Conservation (phyloP, 23 tunicate species). For the Clavelina lepadiformis region DNA sequence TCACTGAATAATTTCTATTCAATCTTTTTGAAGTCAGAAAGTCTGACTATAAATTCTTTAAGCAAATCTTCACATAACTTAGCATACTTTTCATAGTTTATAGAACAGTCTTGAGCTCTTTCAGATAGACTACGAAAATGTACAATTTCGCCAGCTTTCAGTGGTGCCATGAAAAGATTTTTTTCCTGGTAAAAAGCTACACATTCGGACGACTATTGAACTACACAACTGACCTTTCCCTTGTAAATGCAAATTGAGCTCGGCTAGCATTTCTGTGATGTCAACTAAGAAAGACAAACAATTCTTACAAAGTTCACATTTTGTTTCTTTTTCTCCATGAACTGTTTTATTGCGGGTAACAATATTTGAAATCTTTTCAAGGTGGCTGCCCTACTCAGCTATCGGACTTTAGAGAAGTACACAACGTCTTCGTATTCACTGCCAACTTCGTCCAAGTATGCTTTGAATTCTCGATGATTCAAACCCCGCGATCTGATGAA, state of each 20-base stretch:
- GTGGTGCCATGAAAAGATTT: constrained; percentile 14
- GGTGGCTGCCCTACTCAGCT: constrained; percentile 43
- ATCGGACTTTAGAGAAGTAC: constrained; percentile 29
- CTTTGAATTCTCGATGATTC: constrained; percentile 37
- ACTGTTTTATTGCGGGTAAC: constrained; percentile 31
- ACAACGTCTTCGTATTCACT: constrained; percentile 36
- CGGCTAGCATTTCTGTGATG: constrained; percentile 13
- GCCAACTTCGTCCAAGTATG: constrained; percentile 30
- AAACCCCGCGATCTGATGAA: constrained; percentile 48
- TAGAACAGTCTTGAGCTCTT: constrained; percentile 11
- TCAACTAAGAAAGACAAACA: constrained; percentile 31
- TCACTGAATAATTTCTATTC: constrained; percentile 11
- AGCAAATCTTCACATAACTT: constrained; percentile 9
- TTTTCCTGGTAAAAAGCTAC: constrained; percentile 13
- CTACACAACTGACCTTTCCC: constrained; percentile 31
- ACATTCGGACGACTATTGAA: constrained; percentile 4
- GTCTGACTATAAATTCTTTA: constrained; percentile 29
- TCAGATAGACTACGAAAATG: constrained; percentile 21
- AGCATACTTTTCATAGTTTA: constrained; percentile 11
- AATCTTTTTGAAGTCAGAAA: constrained; percentile 22
- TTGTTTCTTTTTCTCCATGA: constrained; percentile 31
- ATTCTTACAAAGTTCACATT: constrained; percentile 9
- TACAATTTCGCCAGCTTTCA: constrained; percentile 1
- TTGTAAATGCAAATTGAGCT: constrained; percentile 26
- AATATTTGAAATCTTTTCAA: constrained; percentile 27